These are phyloP conservation scores for Tamias sibiricus DNA, from an alignment of 2,113 vertebrate species.

Conservation along the genomic window DNA sequence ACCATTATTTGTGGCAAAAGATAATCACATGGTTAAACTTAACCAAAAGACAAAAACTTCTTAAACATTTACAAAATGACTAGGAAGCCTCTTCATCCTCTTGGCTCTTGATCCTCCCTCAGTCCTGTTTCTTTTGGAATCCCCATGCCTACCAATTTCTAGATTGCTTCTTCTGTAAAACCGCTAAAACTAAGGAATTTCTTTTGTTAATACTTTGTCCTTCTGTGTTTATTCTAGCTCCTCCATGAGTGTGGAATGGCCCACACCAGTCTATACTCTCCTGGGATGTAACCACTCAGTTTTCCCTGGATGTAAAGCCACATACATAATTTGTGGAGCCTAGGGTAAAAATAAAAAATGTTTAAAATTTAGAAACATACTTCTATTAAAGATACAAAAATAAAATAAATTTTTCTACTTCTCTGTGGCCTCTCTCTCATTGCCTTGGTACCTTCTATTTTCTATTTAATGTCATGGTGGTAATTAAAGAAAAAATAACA, in stretches of 20 bases:
- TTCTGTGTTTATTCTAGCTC: neutral
- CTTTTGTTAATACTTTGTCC: neutral
- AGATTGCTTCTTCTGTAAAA: neutral
- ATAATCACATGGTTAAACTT: neutral
- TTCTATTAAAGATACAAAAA: neutral
- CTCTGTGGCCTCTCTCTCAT: neutral
- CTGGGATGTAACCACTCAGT: neutral
- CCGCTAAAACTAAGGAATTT: neutral
- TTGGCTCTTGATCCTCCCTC: no score
- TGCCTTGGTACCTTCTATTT: neutral
- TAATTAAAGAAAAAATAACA: neutral
- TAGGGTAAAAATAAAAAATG: neutral
- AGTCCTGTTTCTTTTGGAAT: neutral
- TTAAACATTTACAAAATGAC: neutral
- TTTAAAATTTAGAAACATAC: neutral
- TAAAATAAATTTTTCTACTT: neutral
- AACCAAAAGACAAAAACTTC: neutral
- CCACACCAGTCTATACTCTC: neutral
- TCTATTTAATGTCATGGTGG: neutral
- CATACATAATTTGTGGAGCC: neutral
- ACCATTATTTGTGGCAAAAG: neutral
- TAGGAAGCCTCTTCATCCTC: fast-evolving
- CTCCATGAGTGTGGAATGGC: neutral
- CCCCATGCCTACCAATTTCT: neutral
- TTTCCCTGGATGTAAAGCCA: neutral